A percentile compares a stretch with the other conserved stretches of the same genome.
These are phyloP conservation scores for Hippoglossus stenolepis DNA, from an alignment of 2,113 vertebrate genomes.

Conservation along the genomic window DNA sequence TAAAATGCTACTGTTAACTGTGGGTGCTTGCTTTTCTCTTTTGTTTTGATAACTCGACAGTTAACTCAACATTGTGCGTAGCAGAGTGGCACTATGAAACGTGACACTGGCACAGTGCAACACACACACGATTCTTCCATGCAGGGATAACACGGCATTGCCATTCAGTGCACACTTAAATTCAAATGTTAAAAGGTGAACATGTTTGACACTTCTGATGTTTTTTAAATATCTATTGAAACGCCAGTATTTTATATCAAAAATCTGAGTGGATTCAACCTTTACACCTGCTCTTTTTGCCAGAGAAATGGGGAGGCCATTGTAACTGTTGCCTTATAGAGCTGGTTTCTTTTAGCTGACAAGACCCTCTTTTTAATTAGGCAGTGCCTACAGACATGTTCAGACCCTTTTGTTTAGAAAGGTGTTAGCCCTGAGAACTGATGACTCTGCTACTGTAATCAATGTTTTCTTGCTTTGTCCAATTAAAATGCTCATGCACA, in stretches of 20 bases:
- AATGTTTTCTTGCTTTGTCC: constrained; percentile 84
- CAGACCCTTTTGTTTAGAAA: constrained; percentile 75
- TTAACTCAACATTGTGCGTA: constrained; percentile 73
- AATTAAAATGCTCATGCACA: constrained; percentile 83
- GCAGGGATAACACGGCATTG: constrained; percentile 74
- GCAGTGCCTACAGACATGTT: constrained; percentile 82
- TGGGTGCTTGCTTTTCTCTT: constrained; percentile 78
- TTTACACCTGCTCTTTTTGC: constrained; percentile 74
- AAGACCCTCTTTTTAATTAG: constrained; percentile 76
- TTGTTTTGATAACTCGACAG: constrained; percentile 74
- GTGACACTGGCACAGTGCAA: constrained; percentile 70
- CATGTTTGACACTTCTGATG: constrained; percentile 72
- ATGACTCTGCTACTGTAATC: constrained; percentile 83
- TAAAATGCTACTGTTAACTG: constrained; percentile 81
- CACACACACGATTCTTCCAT: constrained; percentile 67
- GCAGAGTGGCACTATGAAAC: constrained; percentile 72
- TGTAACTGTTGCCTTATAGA: constrained; percentile 82
- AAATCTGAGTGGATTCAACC: constrained; percentile 71
- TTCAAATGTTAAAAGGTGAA: constrained; percentile 70
- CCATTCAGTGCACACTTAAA: constrained; percentile 78
- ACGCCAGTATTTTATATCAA: constrained; percentile 79
- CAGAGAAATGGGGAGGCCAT: constrained; percentile 72
- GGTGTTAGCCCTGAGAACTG: constrained; percentile 77
- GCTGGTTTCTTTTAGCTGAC: constrained; percentile 81
- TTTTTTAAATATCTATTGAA: constrained; percentile 73